A percentile compares a stretch with the other conserved stretches of the same genome.
phyloP scores from a whole-genome alignment of 2,888 invertebrate species.

The Parelbella ahira region DNA sequence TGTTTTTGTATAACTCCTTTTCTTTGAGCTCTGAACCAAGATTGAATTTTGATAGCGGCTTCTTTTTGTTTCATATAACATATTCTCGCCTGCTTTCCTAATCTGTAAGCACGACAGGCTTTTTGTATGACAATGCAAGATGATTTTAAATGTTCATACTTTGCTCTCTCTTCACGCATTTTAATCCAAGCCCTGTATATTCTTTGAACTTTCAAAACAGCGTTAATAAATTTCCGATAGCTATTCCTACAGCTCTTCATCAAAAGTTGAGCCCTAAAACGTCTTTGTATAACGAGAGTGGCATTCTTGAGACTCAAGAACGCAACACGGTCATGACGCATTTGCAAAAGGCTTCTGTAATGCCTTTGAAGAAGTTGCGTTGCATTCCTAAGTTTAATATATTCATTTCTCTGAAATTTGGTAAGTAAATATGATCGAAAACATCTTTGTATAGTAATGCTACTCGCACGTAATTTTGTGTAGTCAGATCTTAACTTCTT shows the following conservation, averaged over 20 bases:
- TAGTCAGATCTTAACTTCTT: conserved; percentile 43
- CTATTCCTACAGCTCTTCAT: conserved; percentile 37
- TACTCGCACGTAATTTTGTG: conserved; percentile 41
- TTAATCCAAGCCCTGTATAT: conserved; percentile 55
- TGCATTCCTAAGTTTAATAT: conserved; percentile 36
- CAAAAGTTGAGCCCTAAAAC: conserved; percentile 41
- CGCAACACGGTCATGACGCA: conserved; percentile 47
- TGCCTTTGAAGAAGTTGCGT: conserved; percentile 49
- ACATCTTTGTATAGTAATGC: conserved; percentile 40
- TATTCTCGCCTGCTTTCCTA: conserved; percentile 44
- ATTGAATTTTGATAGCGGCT: conserved; percentile 62
- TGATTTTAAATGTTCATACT: conserved; percentile 43
- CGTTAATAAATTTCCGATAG: conserved; percentile 34
- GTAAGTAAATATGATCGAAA: conserved; percentile 41
- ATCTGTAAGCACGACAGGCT: conserved; percentile 50
- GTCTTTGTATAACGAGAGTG: conserved; percentile 46
- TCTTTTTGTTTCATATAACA: conserved; percentile 48
- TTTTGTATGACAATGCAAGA: conserved; percentile 60
- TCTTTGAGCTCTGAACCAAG: conserved; percentile 59
- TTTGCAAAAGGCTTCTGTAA: conserved; percentile 60
- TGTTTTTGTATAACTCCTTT: conserved; percentile 42
- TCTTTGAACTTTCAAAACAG: conserved; percentile 51
- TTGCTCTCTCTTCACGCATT: conserved; percentile 49
- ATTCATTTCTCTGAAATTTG: conserved; percentile 35
- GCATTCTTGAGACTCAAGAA: conserved; percentile 43